These are phyloP conservation scores for Mirounga angustirostris DNA, from an alignment of 2,113 vertebrate species.

Conservation along the genomic window DNA sequence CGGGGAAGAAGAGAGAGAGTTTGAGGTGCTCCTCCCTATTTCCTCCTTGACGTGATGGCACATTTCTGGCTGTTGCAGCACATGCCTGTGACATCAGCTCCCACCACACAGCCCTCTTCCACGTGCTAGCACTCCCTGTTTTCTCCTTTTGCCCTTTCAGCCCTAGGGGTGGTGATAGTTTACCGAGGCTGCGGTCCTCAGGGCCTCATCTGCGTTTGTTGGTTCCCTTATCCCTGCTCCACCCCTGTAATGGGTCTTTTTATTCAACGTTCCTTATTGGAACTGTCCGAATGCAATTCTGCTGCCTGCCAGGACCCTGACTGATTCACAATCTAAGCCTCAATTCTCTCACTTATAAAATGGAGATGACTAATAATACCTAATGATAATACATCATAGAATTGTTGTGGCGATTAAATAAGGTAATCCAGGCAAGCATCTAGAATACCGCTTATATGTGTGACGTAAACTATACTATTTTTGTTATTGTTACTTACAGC, in stretches of 20 bases:
- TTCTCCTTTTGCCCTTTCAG: background rate
- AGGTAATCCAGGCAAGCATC: background rate
- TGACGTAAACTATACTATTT: background rate
- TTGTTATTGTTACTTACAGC: background rate
- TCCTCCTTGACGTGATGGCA: background rate
- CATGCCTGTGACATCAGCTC: background rate
- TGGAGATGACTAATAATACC: background rate
- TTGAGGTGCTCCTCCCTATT: background rate
- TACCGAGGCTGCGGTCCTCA: background rate
- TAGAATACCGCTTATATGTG: background rate
- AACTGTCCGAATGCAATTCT: conserved; percentile 24
- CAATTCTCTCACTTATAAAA: background rate
- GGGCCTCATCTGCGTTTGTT: background rate
- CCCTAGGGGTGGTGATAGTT: background rate
- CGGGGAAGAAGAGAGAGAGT: background rate
- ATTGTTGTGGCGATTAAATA: background rate
- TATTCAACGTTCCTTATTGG: background rate
- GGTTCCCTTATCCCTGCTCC: background rate
- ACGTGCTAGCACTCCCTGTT: fast-evolving
- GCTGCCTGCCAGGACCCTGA: background rate
- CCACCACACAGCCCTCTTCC: background rate
- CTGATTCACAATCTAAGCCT: background rate
- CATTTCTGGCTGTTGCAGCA: background rate
- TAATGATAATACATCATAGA: background rate
- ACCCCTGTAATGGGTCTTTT: background rate